phyloP scores from a whole-genome alignment of 2,888 invertebrate species.

The Glyphotaelius pellucidus region DNA sequence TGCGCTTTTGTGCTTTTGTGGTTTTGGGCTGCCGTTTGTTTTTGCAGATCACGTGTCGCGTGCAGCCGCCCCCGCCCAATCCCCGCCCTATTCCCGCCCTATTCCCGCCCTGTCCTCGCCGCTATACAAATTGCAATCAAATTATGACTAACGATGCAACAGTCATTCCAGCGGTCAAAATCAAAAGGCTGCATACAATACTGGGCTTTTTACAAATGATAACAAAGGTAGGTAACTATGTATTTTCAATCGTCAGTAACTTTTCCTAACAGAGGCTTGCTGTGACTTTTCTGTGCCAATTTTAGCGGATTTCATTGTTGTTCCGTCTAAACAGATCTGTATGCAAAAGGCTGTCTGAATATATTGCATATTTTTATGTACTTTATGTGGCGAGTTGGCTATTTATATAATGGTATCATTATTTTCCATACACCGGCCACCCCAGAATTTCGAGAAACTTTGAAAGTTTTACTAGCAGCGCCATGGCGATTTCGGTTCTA shows the following conservation, averaged over 20 bases:
- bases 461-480: too few species aligned
- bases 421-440: too few species aligned
- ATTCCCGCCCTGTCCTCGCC: background rate
- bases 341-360: too few species aligned
- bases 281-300: too few species aligned
- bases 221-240: background rate
- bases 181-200: background rate
- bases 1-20: conserved; percentile 30
- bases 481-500: too few species aligned
- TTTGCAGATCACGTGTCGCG: conserved; percentile 46
- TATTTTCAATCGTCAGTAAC: background rate
- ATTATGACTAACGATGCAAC: conserved; percentile 60
- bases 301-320: too few species aligned
- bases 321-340: too few species aligned
- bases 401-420: too few species aligned
- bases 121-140: conserved; percentile 46
- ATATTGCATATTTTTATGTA: too few species aligned
- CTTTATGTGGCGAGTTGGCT: too few species aligned
- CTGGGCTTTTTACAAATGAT: background rate
- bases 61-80: background rate
- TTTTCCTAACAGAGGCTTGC: too few species aligned
- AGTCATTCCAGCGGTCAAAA: background rate
- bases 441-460: too few species aligned
- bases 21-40: conserved; percentile 42
- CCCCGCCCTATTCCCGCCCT: background rate